A percentile compares a stretch with the other conserved stretches of the same genome.
Conservation (phyloP, 2,113 vertebrate genomes). For the Epinephelus lanceolatus region DNA sequence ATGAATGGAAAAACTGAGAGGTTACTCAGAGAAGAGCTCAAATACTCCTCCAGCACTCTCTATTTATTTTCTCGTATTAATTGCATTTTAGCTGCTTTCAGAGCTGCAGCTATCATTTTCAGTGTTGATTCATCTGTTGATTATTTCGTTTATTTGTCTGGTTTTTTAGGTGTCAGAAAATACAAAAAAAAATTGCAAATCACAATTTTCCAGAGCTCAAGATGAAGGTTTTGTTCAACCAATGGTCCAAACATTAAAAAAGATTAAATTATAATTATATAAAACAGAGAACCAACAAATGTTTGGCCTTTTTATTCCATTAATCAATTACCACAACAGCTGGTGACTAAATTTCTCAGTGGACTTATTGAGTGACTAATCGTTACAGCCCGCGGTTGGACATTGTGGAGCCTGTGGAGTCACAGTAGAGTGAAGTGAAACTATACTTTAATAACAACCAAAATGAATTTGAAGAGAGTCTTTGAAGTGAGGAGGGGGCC, state of each 20-base stretch:
- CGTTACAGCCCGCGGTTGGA: no score
- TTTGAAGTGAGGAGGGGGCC: no score
- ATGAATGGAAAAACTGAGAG: constrained; percentile 19
- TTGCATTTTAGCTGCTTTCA: not conserved
- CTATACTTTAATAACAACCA: not conserved
- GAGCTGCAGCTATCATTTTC: not conserved
- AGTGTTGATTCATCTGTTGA: not conserved
- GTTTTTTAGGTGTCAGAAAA: not conserved
- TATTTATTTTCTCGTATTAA: not conserved
- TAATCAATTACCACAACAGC: no score
- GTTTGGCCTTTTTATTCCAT: no score
- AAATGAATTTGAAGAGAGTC: no score
- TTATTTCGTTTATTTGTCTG: not conserved
- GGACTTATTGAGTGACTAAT: no score
- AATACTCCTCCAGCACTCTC: not conserved
- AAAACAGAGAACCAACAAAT: no score
- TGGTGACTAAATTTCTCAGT: no score
- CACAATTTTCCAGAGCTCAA: not conserved
- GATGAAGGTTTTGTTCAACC: not conserved
- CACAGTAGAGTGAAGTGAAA: not conserved
- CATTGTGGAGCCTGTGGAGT: not conserved
- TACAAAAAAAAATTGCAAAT: no score
- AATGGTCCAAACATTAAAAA: not conserved
- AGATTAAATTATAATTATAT: no score
- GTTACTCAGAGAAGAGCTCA: not conserved